phyloP scores from a whole-genome alignment of 2,113 vertebrate species.

The Rhegmatorhina hoffmannsi region DNA sequence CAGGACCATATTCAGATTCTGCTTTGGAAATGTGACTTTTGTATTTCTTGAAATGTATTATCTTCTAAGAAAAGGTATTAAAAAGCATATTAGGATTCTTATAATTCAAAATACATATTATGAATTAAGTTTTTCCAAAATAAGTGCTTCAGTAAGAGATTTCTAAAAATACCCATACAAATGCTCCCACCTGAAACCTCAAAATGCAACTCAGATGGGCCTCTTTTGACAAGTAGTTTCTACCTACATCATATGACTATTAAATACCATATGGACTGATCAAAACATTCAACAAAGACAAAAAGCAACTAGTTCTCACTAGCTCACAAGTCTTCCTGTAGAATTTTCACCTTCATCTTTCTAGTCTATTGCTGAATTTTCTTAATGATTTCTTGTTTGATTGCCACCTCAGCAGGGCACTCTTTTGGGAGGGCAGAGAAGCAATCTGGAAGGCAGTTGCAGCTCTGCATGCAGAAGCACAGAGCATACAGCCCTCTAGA shows the following conservation, averaged over 20 bases:
- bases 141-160: neutral
- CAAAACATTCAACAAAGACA: neutral
- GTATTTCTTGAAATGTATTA: neutral
- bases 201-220: neutral
- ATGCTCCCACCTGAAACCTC: neutral
- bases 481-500: neutral
- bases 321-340: neutral
- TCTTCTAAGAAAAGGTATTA: neutral
- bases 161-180: neutral
- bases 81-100: neutral
- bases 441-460: neutral
- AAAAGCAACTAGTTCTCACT: neutral
- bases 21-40: neutral
- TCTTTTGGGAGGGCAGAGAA: neutral
- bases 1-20: neutral
- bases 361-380: neutral
- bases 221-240: neutral
- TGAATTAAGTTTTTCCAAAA: neutral
- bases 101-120: neutral
- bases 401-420: neutral
- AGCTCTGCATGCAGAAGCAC: neutral
- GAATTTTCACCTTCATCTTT: neutral
- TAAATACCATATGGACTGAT: neutral
- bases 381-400: neutral
- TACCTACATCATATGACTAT: neutral